Conservation (phyloP, 2,113 vertebrate species). For the Epinephelus moara region DNA sequence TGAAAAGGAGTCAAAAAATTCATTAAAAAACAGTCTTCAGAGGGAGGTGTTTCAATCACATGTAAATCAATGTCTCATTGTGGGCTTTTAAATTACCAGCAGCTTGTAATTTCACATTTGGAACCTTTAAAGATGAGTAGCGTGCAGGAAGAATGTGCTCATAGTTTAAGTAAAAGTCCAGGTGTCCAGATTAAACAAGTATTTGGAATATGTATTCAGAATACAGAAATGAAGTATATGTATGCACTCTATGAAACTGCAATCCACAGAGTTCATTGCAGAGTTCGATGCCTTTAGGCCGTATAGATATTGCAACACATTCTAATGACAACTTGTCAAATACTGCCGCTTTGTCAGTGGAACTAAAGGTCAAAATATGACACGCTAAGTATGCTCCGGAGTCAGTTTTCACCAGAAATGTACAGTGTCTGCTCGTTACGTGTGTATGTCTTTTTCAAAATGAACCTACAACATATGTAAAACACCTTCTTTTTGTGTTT, state of each 20-base stretch:
- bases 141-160: no score
- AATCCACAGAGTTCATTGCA: neutral
- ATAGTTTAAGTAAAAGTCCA: neutral
- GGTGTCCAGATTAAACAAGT: neutral
- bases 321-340: no score
- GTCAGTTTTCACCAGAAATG: no score
- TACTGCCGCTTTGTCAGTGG: no score
- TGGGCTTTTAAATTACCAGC: neutral
- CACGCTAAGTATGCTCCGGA: no score
- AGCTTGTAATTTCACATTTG: neutral
- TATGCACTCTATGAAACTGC: neutral
- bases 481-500: no score
- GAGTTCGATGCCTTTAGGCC: neutral
- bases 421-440: no score
- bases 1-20: neutral
- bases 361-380: no score
- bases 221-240: neutral
- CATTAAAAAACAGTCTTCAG: neutral
- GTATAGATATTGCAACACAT: neutral
- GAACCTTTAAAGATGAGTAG: neutral
- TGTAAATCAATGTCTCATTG: constrained; percentile 5
- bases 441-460: no score
- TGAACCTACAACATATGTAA: no score
- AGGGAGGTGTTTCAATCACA: constrained; percentile 7
- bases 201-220: neutral